Evolutionary conservation across 2,888 invertebrate species (phyloP).

Genomic region (Cantharis lateralis): DNA sequence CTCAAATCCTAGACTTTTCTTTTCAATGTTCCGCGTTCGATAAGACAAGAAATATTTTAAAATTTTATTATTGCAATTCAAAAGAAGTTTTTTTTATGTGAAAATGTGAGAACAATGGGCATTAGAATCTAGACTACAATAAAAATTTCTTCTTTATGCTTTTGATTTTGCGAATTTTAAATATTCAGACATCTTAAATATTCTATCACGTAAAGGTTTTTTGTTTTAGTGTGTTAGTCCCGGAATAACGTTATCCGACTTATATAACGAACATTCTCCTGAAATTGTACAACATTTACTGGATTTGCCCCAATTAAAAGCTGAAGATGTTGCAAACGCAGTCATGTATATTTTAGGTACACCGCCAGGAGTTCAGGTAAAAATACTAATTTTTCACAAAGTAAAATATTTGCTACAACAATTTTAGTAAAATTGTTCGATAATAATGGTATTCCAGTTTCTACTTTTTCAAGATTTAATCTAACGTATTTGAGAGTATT

Average conservation of each 20-base stretch:
- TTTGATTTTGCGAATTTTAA: neutral
- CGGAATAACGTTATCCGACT: conserved; percentile 14
- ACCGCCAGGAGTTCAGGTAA: conserved; percentile 29
- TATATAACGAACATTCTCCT: conserved; percentile 6
- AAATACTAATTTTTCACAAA: neutral
- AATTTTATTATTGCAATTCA: neutral
- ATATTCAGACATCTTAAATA: neutral
- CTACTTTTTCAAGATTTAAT: neutral
- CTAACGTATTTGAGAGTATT: neutral
- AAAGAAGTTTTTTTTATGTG: neutral
- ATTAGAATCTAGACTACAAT: neutral
- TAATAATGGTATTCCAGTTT: neutral
- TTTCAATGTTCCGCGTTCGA: neutral
- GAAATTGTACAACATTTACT: conserved; percentile 1
- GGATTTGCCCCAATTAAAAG: conserved; percentile 9
- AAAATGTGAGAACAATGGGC: neutral
- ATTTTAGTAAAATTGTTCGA: neutral
- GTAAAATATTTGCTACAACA: neutral
- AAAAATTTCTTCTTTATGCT: neutral
- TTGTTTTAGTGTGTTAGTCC: conserved; percentile 23
- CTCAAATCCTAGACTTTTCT: neutral
- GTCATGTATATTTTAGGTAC: conserved; percentile 21
- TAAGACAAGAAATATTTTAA: neutral
- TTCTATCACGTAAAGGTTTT: neutral
- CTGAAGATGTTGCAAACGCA: conserved; percentile 25